Evolutionary conservation across 2,113 vertebrate species (phyloP), one percentile per base, ranked within the genome.

Genomic region (Ranitomeya imitator): DNA sequence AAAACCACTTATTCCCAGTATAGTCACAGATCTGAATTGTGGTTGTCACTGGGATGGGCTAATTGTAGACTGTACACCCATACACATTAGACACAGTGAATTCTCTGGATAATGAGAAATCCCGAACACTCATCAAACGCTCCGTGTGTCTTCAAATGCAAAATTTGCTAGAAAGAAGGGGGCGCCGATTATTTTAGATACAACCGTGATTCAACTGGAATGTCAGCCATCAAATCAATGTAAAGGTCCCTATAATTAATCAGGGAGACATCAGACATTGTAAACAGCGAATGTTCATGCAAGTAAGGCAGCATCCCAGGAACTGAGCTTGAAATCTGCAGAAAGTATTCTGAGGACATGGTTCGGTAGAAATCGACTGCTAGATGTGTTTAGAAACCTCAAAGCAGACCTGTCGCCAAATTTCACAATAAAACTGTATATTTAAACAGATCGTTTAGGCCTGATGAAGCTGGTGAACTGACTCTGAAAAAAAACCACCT

Each of bases 11-110:
- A 23, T 59, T 60, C 78, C 55, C n/a, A 14, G 37, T 67, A 69
- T 37, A 67, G 86, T 82, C 79, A 87, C 26, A 51, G 11, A 4
- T 31, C 4, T 65, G 67, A 80, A 79, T 12, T 31, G 54, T 63
- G 45, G 12, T n/a, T 57, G 78, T 87, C 78, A 81, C 6, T 0
- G 14, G 15, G 65, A 87, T 45, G 67, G 60, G 54, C 45, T 73
- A 82, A 82, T 87, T 87, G 79, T 51, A 87, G 52, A 81, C 45
- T 61, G 69, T 71, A 73, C 78, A 87, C 61, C 69, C 37, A 74
- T 61, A 21, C 55, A 81, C 78, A 74, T 81, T 82, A 74, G 19
- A 74, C 67, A 88, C 79, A 74, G 78, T 61, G 55, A 61, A 52
- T 80, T 61, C 67, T 57, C 37, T 6, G 31, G 86, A 74, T 61